Evolutionary conservation across 2,113 vertebrate species (phyloP), one percentile per base, ranked within the genome.

Genomic region (Hippocampus comes): DNA sequence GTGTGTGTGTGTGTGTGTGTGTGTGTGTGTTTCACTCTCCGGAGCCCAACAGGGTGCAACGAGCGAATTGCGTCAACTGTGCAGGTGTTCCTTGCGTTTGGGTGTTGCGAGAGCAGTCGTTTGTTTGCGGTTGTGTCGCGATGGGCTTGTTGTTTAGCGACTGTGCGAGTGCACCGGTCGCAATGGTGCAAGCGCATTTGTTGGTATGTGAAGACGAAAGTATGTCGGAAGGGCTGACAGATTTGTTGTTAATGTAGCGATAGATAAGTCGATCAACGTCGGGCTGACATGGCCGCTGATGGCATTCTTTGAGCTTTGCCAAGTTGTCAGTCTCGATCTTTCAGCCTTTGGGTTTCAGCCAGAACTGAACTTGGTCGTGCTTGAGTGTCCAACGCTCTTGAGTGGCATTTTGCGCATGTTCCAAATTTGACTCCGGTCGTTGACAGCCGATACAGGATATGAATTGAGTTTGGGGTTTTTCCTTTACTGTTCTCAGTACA

Each of bases 1-100:
- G 75, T 67, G 78, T 83, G 61, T 84, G 67, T 89, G 87, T 91
- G 84, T 93, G 89, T 34, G 42, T 43, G 42, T 43, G 42, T 43
- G 42, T 43, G 42, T 11, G 42, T 11, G 42, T 11, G 43, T 3
- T 2, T 92, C 91, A 90, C 90, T 90, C 88, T 77, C 80, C 84
- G 81, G 84, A 60, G 63, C 70, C 89, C 88, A 59, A 70, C 20
- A 67, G 63, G 5, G 14, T 65, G 66, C 41, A 69, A 68, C 51
- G 51, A 1, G 25, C 38, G 43, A 10, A 30, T 21, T 67, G 57
- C n/a, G 20, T 27, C 70, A 48, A 74, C 72, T 20, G 59, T 72
- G 64, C 82, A 85, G 82, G 82, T 88, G 86, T 83, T 77, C 56
- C 17, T 74, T 73, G 73, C 72, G 64, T 75, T 68, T 82, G 34